phyloP scores from a whole-genome alignment of 2,797 vertebrate species.

The Typhlichthys eigenmanni region DNA sequence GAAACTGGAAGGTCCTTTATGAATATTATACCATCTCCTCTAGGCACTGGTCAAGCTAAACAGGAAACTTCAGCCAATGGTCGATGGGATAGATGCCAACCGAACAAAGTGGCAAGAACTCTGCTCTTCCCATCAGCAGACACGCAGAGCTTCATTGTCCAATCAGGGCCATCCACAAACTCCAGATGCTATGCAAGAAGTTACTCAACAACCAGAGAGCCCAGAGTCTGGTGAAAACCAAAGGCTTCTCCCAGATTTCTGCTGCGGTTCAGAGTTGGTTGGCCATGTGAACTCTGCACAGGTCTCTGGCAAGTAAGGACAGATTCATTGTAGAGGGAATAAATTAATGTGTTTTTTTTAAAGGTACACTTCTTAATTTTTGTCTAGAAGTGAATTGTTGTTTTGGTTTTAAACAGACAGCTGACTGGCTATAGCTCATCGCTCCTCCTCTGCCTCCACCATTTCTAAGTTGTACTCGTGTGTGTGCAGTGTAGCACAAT shows the following conservation, averaged over 20 bases:
- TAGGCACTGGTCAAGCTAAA: conserved; percentile 78
- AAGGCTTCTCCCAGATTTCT: conserved; percentile 24
- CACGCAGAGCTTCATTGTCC: conserved; percentile 40
- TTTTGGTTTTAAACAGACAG: too few species aligned
- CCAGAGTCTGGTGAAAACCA: conserved; percentile 20
- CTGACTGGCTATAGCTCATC: too few species aligned
- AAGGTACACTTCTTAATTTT: too few species aligned
- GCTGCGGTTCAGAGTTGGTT: conserved; percentile 26
- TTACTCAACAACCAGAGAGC: conserved; percentile 21
- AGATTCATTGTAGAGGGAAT: neutral
- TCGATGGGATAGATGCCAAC: conserved; percentile 77
- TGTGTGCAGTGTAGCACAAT: too few species aligned
- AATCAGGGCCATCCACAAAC: conserved; percentile 39
- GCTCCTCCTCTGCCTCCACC: too few species aligned
- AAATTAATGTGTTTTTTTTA: too few species aligned
- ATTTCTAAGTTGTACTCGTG: too few species aligned
- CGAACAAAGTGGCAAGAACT: conserved; percentile 79
- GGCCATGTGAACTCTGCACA: conserved; percentile 16
- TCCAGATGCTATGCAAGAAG: conserved; percentile 22
- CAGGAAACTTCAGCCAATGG: conserved; percentile 80
- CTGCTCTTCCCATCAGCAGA: conserved; percentile 68
- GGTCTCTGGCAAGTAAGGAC: conserved; percentile 24
- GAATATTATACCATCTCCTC: neutral
- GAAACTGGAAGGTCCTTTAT: neutral
- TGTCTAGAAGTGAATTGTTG: too few species aligned